Percentiles rank a stretch among this genome's conserved stretches.
Evolutionary conservation across 2,888 invertebrate species (phyloP).

Genomic region (Agrotis ipsilon): DNA sequence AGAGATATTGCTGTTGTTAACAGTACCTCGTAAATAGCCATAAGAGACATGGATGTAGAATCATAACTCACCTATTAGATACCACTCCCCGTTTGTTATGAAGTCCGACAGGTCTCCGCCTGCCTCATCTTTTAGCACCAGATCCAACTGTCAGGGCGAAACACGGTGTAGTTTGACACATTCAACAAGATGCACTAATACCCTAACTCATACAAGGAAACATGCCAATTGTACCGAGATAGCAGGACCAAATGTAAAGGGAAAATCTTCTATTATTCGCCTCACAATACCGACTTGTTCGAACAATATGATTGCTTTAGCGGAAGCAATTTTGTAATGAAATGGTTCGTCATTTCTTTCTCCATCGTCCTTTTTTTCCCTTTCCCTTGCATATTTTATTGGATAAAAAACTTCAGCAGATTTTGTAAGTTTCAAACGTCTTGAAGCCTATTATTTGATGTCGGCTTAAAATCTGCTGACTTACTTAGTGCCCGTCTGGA

Average conservation of each 20-base stretch:
- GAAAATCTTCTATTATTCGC: conserved; percentile 19
- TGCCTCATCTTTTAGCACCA: conserved; percentile 97
- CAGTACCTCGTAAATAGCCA: conserved; percentile 4
- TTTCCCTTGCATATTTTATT: conserved; percentile 47
- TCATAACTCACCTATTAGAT: conserved; percentile 96
- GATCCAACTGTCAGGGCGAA: conserved; percentile 95
- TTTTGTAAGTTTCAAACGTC: conserved; percentile 45
- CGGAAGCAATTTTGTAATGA: conserved; percentile 58
- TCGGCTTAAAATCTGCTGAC: conserved; percentile 33
- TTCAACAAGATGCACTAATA: conserved; percentile 67
- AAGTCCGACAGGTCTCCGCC: conserved; percentile 99
- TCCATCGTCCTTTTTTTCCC: conserved; percentile 18
- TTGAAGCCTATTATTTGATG: conserved; percentile 40
- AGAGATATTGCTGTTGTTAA: background rate
- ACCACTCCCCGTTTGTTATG: conserved; percentile 99
- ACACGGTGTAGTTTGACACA: conserved; percentile 69
- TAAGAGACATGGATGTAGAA: background rate
- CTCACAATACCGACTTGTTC: conserved; percentile 39
- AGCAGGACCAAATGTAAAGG: conserved; percentile 51
- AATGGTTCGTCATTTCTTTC: conserved; percentile 46
- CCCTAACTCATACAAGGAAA: conserved; percentile 44
- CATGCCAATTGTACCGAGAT: conserved; percentile 55
- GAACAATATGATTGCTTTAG: conserved; percentile 47
- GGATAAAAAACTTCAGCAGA: conserved; percentile 47
- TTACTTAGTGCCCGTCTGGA: conserved; percentile 16